A percentile compares a stretch with the other conserved stretches of the same genome.
These are phyloP conservation scores for Ligdia adustata DNA, from an alignment of 2,888 invertebrate species.

Conservation along the genomic window DNA sequence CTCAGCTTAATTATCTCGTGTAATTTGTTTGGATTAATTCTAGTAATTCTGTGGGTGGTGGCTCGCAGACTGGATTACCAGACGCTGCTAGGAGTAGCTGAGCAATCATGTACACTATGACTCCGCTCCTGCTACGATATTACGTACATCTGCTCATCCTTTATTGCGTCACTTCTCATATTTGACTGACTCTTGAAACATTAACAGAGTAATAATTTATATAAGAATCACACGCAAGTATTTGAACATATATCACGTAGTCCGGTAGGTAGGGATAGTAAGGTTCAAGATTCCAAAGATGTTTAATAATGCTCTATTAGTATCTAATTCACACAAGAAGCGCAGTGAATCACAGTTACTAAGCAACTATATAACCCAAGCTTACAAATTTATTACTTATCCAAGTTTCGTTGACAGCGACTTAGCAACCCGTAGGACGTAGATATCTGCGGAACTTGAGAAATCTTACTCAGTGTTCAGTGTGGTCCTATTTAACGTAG, in stretches of 20 bases:
- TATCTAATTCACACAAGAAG: conserved; percentile 21
- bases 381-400: conserved; percentile 42
- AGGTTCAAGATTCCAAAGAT: conserved; percentile 20
- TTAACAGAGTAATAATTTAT: no score
- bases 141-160: conserved; percentile 15
- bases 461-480: background rate
- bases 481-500: conserved; percentile 5
- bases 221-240: no score
- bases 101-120: conserved; percentile 17
- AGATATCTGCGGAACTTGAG: conserved; percentile 3
- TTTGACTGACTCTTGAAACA: background rate
- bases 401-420: conserved; percentile 20
- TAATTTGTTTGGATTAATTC: conserved; percentile 42
- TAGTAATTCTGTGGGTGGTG: conserved; percentile 16
- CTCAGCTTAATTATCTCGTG: conserved; percentile 38
- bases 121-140: conserved; percentile 8
- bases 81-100: conserved; percentile 2
- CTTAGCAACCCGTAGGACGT: no score
- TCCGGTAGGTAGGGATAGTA: no score
- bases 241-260: no score
- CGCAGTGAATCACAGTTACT: conserved; percentile 28
- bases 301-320: conserved; percentile 24
- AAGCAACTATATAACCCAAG: conserved; percentile 19
- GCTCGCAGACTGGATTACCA: conserved; percentile 14
- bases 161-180: background rate